A percentile compares a stretch with the other conserved stretches of the same genome.
These are phyloP conservation scores for Lepus townsendii DNA, from an alignment of 2,797 vertebrate species.

Conservation along the genomic window DNA sequence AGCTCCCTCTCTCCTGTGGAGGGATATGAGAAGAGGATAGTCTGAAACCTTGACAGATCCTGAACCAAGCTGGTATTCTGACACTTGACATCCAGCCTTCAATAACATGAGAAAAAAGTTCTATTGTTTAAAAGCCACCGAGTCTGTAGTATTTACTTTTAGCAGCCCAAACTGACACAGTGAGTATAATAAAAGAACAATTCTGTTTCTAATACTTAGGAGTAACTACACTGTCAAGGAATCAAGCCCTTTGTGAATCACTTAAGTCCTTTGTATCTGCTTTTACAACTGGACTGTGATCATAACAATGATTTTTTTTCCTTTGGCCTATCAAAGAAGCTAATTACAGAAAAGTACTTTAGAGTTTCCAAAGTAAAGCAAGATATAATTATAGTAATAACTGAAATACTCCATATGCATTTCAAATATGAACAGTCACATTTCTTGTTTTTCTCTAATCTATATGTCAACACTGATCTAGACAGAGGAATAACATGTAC, in stretches of 20 bases:
- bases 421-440: background rate
- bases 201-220: background rate
- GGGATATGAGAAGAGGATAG: background rate
- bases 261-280: background rate
- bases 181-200: background rate
- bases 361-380: constrained; percentile 50
- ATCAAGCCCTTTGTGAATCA: background rate
- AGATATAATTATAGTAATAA: background rate
- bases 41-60: background rate
- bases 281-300: constrained; percentile 10
- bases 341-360: background rate
- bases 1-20: background rate
- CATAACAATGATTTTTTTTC: background rate
- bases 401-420: background rate
- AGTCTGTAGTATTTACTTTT: background rate
- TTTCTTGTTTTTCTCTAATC: constrained; percentile 37
- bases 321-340: background rate
- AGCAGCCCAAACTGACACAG: background rate
- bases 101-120: background rate
- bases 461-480: background rate
- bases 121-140: background rate
- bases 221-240: background rate
- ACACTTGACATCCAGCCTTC: background rate
- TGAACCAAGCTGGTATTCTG: too few relatives aligned
- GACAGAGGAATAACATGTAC: background rate